Percentiles rank a stretch among this genome's conserved stretches.
These are phyloP conservation scores for Trinorchestia longiramus DNA, from an alignment of 1,140 invertebrate genomes.

Conservation along the genomic window DNA sequence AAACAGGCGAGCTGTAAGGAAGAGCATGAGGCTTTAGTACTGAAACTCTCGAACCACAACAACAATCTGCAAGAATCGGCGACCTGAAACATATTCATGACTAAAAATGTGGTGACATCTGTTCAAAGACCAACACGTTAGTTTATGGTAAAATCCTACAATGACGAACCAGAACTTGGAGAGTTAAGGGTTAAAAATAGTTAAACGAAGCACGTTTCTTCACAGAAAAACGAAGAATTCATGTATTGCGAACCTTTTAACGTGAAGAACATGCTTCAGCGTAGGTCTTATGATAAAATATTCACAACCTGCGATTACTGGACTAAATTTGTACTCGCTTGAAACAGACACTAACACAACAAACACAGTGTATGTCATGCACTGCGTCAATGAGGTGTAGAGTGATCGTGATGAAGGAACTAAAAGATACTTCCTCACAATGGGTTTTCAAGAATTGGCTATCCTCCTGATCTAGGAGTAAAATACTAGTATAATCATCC, in stretches of 20 bases:
- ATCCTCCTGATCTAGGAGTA: too few relatives aligned
- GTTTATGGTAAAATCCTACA: neutral
- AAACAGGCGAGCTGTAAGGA: too few relatives aligned
- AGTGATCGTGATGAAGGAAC: too few relatives aligned
- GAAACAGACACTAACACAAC: neutral
- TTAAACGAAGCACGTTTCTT: neutral
- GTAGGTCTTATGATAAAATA: too few relatives aligned
- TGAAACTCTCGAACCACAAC: too few relatives aligned
- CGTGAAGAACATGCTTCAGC: neutral
- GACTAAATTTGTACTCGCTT: neutral
- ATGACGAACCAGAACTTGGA: neutral
- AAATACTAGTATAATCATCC: too few relatives aligned
- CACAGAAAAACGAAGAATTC: neutral
- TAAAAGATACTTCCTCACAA: too few relatives aligned
- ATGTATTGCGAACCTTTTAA: neutral
- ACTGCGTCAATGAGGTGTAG: too few relatives aligned
- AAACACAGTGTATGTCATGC: too few relatives aligned
- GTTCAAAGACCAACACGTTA: neutral
- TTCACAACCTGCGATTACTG: neutral
- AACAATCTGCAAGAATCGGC: too few relatives aligned
- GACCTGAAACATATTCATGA: neutral
- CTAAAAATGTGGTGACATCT: neutral
- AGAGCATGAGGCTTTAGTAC: too few relatives aligned
- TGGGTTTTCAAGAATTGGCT: too few relatives aligned
- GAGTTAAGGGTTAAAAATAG: neutral